These are phyloP conservation scores for Nemapogon koenigi DNA, from an alignment of 2,888 invertebrate genomes.

Conservation along the genomic window DNA sequence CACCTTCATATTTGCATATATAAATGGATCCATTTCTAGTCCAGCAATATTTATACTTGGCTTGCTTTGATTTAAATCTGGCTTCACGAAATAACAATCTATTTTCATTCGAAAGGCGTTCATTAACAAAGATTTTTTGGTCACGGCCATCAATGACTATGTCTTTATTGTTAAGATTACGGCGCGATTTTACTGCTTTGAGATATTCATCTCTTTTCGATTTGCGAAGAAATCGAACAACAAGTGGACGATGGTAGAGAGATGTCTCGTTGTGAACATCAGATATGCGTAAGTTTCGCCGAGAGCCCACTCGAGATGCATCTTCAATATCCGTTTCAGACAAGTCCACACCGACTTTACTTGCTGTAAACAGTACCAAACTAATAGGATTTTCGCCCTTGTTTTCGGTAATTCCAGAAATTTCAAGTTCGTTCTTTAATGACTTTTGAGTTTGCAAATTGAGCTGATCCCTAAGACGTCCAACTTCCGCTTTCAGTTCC, in stretches of 20 bases:
- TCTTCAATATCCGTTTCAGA: constrained; percentile 17
- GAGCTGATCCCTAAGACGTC: constrained; percentile 12
- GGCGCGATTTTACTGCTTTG: constrained; percentile 15
- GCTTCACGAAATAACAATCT: too few relatives aligned
- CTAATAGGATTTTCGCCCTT: constrained; percentile 17
- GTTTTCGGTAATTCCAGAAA: constrained; percentile 16
- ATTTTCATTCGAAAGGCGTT: constrained; percentile 10
- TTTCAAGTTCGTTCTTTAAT: constrained; percentile 17
- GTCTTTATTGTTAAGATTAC: constrained; percentile 2
- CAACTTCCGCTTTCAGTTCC: constrained; percentile 10
- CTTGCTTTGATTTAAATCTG: too few relatives aligned
- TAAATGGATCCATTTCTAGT: too few relatives aligned
- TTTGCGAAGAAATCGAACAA: constrained; percentile 16
- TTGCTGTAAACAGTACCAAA: constrained; percentile 11
- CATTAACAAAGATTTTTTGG: constrained; percentile 10
- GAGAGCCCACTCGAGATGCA: constrained; percentile 14
- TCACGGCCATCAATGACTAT: background rate
- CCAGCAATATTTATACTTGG: too few relatives aligned
- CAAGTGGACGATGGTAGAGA: constrained; percentile 17
- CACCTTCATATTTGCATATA: too few relatives aligned
- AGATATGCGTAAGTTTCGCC: background rate
- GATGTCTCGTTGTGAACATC: background rate
- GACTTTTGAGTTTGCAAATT: constrained; percentile 14
- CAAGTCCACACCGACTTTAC: constrained; percentile 16
- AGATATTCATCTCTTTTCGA: constrained; percentile 16